phyloP scores from a whole-genome alignment of 2,113 vertebrate genomes.

The Prunella himalayana region DNA sequence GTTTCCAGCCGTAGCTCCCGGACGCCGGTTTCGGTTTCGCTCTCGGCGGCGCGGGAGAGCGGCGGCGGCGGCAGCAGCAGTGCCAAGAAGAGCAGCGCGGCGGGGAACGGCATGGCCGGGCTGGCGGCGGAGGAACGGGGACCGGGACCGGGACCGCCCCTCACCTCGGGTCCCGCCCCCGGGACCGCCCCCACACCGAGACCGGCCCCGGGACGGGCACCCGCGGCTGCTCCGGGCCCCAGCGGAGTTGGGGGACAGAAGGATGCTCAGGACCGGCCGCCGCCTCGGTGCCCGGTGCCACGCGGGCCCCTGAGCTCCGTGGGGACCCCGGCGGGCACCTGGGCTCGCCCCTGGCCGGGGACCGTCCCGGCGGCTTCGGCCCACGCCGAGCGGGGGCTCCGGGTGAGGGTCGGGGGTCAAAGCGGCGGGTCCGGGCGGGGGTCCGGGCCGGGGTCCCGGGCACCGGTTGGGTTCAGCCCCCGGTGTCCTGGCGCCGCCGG shows the following conservation, averaged over 20 bases:
- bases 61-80: constrained; percentile 33
- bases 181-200: background rate
- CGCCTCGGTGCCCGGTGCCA: background rate
- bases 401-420: background rate
- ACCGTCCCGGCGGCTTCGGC: background rate
- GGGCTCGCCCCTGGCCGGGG: background rate
- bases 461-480: background rate
- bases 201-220: background rate
- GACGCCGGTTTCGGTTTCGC: constrained; percentile 55
- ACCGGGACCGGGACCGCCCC: background rate
- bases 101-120: background rate
- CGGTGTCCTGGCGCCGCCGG: background rate
- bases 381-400: background rate
- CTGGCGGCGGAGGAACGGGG: background rate
- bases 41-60: background rate
- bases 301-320: background rate
- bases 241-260: too few relatives aligned
- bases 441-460: background rate
- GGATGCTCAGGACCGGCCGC: background rate
- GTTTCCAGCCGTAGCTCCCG: constrained; percentile 67
- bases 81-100: background rate
- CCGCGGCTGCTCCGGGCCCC: background rate
- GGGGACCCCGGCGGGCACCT: background rate
- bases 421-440: too few relatives aligned
- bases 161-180: background rate